Conservation (phyloP, 2,797 vertebrate species). For the Falco novaeseelandiae region DNA sequence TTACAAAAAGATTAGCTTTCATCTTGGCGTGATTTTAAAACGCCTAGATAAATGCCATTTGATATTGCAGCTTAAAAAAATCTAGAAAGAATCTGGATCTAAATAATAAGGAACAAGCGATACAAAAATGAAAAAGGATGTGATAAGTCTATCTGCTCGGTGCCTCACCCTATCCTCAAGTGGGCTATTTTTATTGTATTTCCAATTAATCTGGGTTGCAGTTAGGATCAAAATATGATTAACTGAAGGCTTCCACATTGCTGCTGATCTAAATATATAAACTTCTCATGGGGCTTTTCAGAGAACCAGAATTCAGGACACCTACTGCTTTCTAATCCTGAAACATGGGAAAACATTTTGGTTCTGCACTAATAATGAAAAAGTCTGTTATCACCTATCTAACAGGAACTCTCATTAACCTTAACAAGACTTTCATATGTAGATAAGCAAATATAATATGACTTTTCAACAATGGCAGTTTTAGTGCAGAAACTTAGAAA, state of each 20-base stretch:
- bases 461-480: conserved; percentile 15
- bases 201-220: neutral
- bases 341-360: conserved; percentile 23
- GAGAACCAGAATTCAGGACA: conserved; percentile 17
- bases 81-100: conserved; percentile 25
- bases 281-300: neutral
- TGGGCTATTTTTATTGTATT: neutral
- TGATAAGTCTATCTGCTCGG: neutral
- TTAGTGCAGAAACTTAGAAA: neutral
- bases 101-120: neutral
- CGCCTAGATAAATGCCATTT: conserved; percentile 74
- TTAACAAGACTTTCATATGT: conserved; percentile 41
- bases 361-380: conserved; percentile 3
- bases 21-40: conserved; percentile 73
- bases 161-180: neutral
- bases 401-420: conserved; percentile 48
- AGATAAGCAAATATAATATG: neutral
- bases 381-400: neutral
- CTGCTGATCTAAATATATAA: conserved; percentile 16
- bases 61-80: conserved; percentile 51
- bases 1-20: conserved; percentile 78
- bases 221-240: conserved; percentile 8
- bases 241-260: neutral
- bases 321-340: conserved; percentile 19
- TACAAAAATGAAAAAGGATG: neutral